These are phyloP conservation scores for Parazoanthus atlanticus DNA, from an alignment of 92 coral and sea anemone genomes.

Conservation along the genomic window DNA sequence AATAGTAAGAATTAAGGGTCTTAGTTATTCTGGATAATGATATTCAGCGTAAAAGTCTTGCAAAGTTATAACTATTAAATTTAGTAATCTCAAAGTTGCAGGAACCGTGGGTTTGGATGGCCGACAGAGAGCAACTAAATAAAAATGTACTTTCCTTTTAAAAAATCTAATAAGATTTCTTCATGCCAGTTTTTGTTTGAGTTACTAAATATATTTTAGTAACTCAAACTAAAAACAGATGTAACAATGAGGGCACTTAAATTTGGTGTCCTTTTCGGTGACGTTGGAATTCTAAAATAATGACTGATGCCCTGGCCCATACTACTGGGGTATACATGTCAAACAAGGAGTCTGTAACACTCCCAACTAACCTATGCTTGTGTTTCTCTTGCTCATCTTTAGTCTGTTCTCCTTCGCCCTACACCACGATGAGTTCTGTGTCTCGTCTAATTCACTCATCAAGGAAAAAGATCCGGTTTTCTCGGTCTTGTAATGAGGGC, in stretches of 20 bases:
- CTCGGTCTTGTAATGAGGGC: conserved; percentile 52
- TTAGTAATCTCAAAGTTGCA: background rate
- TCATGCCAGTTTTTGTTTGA: background rate
- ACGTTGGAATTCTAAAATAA: background rate
- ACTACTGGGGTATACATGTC: background rate
- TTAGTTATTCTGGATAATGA: too few species aligned
- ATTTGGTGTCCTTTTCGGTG: background rate
- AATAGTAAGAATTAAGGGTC: too few species aligned
- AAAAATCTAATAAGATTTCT: background rate
- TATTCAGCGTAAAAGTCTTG: background rate
- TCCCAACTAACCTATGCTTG: conserved; percentile 25
- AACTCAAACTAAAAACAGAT: too few species aligned
- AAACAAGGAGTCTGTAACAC: background rate
- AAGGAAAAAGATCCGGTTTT: conserved; percentile 75
- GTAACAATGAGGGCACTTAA: too few species aligned
- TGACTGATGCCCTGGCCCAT: background rate
- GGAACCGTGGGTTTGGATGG: background rate
- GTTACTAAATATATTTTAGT: too few species aligned
- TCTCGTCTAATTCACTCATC: conserved; percentile 85
- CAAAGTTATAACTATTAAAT: too few species aligned
- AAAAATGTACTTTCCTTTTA: too few species aligned
- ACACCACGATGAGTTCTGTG: conserved; percentile 76
- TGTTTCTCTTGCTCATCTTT: conserved; percentile 46
- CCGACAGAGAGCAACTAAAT: background rate
- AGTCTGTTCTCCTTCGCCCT: conserved; percentile 89